These are phyloP conservation scores for Eremobia ochroleuca DNA, from an alignment of 2,888 invertebrate genomes.

Conservation along the genomic window DNA sequence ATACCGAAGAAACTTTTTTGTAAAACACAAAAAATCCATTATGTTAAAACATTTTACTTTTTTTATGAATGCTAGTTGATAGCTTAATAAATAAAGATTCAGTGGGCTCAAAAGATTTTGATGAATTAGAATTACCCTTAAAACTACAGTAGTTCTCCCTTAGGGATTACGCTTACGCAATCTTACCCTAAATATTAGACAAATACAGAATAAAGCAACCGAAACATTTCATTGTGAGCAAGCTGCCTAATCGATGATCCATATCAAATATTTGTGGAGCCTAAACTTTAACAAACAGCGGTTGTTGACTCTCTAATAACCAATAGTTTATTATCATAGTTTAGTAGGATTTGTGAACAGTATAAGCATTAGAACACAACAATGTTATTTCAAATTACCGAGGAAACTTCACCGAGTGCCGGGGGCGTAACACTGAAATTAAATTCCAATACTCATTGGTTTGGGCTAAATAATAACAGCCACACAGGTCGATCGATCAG, in stretches of 20 bases:
- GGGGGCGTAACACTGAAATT: conserved; percentile 68
- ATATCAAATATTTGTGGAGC: conserved; percentile 40
- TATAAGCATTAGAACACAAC: conserved; percentile 40
- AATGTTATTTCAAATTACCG: conserved; percentile 69
- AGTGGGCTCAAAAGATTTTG: background rate
- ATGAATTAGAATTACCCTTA: background rate
- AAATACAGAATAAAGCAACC: conserved; percentile 3
- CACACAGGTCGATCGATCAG: too few relatives aligned
- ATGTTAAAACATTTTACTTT: background rate
- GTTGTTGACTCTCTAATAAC: conserved; percentile 53
- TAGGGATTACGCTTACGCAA: background rate
- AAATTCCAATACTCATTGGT: conserved; percentile 74
- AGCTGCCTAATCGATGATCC: conserved; percentile 20
- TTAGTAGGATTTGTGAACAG: conserved; percentile 45
- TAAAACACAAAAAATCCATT: background rate
- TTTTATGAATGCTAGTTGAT: background rate
- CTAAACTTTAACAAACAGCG: conserved; percentile 39
- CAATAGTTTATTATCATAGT: conserved; percentile 51
- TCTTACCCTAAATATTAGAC: background rate
- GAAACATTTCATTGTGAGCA: conserved; percentile 13
- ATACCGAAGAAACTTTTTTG: background rate
- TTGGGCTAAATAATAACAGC: too few relatives aligned
- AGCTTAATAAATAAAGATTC: background rate
- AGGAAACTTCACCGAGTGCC: conserved; percentile 58
- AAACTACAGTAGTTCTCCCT: background rate